phyloP scores from a whole-genome alignment of 2,888 invertebrate species.

The Perizoma affinitatum region DNA sequence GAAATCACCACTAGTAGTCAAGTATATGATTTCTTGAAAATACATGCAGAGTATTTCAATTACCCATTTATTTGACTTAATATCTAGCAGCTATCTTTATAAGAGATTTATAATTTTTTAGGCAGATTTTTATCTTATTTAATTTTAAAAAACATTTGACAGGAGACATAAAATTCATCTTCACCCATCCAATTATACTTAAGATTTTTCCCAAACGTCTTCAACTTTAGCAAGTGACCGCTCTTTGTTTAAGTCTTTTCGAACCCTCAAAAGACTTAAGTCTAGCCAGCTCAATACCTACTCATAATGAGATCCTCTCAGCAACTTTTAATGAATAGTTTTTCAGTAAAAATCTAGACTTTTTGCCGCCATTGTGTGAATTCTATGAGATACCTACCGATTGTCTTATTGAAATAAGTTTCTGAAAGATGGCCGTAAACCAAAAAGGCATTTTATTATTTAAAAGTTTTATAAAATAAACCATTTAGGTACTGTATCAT shows the following conservation, averaged over 20 bases:
- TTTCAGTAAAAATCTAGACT: conserved; percentile 37
- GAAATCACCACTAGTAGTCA: too few relatives aligned
- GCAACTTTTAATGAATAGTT: conserved; percentile 55
- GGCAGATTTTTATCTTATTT: not conserved
- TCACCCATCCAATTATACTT: conserved; percentile 25
- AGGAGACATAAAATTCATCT: conserved; percentile 6
- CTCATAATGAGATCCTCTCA: conserved; percentile 40
- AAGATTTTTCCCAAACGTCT: conserved; percentile 29
- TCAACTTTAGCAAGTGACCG: conserved; percentile 22
- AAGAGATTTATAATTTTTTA: too few relatives aligned
- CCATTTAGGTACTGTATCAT: too few relatives aligned
- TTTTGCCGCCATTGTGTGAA: conserved; percentile 32
- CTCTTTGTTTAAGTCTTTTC: conserved; percentile 28
- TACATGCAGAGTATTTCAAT: too few relatives aligned
- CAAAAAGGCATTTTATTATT: not conserved
- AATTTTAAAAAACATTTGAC: conserved; percentile 4
- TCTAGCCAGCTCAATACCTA: conserved; percentile 36
- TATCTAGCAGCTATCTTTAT: too few relatives aligned
- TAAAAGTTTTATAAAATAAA: not conserved
- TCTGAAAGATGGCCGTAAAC: conserved; percentile 1
- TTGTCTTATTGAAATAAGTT: conserved; percentile 23
- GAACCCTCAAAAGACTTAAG: conserved; percentile 23
- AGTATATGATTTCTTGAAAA: too few relatives aligned
- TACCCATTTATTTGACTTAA: too few relatives aligned
- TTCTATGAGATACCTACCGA: conserved; percentile 11